phyloP scores from a whole-genome alignment of 2,113 vertebrate genomes.

The Sander lucioperca region DNA sequence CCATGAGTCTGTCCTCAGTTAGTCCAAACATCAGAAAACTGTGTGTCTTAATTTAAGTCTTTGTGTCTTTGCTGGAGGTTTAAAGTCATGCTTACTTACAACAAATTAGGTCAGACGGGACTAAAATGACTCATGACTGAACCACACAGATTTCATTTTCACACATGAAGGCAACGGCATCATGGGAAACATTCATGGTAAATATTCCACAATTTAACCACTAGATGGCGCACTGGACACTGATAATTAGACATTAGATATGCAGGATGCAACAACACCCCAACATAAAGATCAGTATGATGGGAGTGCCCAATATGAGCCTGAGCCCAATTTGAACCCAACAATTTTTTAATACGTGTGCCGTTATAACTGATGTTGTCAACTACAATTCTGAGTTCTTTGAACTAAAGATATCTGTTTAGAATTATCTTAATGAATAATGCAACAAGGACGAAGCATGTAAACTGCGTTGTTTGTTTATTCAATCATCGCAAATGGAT shows the following conservation, averaged over 20 bases:
- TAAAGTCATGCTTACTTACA: background rate
- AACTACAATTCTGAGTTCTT: too few relatives aligned
- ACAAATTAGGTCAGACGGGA: background rate
- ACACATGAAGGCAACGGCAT: background rate
- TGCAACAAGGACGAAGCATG: too few relatives aligned
- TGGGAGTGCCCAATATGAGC: too few relatives aligned
- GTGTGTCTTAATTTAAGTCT: background rate
- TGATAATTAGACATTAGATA: background rate
- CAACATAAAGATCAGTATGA: background rate
- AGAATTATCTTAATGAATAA: too few relatives aligned
- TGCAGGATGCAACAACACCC: background rate
- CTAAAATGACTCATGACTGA: background rate
- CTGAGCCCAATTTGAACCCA: too few relatives aligned
- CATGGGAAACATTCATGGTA: background rate
- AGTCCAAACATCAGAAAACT: background rate
- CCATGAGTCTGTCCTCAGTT: background rate
- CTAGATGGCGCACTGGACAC: constrained; percentile 46
- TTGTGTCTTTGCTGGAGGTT: background rate
- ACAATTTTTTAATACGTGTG: too few relatives aligned
- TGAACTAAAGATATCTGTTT: too few relatives aligned
- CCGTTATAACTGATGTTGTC: too few relatives aligned
- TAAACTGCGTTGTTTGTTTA: too few relatives aligned
- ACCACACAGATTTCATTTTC: background rate
- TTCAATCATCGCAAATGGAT: too few relatives aligned
- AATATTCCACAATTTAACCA: background rate